Percentiles rank a stretch among this genome's conserved stretches.
phyloP scores from a whole-genome alignment of 2,888 invertebrate genomes.

The Polyploca ridens region DNA sequence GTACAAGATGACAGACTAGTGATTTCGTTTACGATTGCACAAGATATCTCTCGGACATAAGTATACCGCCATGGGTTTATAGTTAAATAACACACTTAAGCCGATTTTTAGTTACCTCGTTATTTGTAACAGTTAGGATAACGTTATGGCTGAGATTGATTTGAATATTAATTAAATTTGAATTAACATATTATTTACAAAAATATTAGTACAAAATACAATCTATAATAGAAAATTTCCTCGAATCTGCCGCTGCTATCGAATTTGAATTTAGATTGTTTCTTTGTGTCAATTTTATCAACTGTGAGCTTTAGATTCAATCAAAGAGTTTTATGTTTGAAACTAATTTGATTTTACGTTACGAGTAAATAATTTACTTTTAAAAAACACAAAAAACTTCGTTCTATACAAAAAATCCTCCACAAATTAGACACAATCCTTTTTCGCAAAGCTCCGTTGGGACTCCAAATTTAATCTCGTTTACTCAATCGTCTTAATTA shows the following conservation, averaged over 20 bases:
- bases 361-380: background rate
- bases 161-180: background rate
- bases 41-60: slow-evolving; percentile 46
- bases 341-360: background rate
- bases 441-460: slow-evolving; percentile 8
- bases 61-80: slow-evolving; percentile 32
- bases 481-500: slow-evolving; percentile 41
- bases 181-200: too few relatives aligned
- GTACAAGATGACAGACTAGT: slow-evolving; percentile 64
- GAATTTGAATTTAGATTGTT: too few relatives aligned
- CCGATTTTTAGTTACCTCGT: slow-evolving; percentile 57
- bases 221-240: too few relatives aligned
- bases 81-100: slow-evolving; percentile 58
- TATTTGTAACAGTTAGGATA: slow-evolving; percentile 54
- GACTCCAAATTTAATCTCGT: slow-evolving; percentile 25
- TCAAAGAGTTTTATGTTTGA: too few relatives aligned
- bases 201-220: too few relatives aligned
- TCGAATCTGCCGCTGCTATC: too few relatives aligned
- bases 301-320: too few relatives aligned
- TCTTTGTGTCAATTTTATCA: too few relatives aligned
- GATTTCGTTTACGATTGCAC: slow-evolving; percentile 69
- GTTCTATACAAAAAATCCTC: background rate
- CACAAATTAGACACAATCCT: background rate
- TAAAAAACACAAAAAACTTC: background rate
- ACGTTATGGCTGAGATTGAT: background rate